Percentiles rank a stretch among this genome's conserved stretches.
Evolutionary conservation across 2,113 vertebrate genomes (phyloP).

Genomic region (Sorex araneus): DNA sequence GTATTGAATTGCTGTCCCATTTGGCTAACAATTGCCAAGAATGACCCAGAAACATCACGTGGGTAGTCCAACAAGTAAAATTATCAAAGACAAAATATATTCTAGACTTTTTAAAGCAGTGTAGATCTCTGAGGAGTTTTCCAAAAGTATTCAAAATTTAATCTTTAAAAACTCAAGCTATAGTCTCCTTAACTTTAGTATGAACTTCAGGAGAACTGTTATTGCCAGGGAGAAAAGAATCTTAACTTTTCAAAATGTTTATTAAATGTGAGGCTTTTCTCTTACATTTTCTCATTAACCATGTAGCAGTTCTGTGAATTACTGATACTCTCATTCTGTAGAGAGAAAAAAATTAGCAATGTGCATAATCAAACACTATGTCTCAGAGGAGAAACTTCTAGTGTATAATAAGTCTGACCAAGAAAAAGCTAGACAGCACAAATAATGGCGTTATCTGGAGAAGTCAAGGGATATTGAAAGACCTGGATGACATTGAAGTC

Average conservation of each 20-base stretch:
- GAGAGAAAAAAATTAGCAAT: background rate
- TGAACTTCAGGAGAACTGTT: slow-evolving; percentile 15
- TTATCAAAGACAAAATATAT: background rate
- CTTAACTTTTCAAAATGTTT: background rate
- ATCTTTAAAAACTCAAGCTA: background rate
- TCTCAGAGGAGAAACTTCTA: background rate
- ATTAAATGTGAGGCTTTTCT: background rate
- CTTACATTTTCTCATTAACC: slow-evolving; percentile 1
- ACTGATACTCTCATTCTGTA: background rate
- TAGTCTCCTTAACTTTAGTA: background rate
- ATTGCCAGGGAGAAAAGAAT: background rate
- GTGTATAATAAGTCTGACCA: background rate
- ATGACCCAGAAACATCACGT: too few species aligned
- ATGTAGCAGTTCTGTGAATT: background rate
- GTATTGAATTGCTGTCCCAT: too few species aligned
- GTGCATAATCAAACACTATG: background rate
- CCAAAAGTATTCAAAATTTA: background rate
- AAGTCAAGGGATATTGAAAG: background rate
- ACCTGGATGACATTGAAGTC: background rate
- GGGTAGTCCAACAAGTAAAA: too few species aligned
- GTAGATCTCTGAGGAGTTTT: background rate
- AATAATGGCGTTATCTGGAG: background rate
- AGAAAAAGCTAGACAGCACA: background rate
- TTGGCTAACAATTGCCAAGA: too few species aligned
- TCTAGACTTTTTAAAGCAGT: background rate